Conservation (phyloP, 2,888 invertebrate genomes). For the Agrochola circellaris region DNA sequence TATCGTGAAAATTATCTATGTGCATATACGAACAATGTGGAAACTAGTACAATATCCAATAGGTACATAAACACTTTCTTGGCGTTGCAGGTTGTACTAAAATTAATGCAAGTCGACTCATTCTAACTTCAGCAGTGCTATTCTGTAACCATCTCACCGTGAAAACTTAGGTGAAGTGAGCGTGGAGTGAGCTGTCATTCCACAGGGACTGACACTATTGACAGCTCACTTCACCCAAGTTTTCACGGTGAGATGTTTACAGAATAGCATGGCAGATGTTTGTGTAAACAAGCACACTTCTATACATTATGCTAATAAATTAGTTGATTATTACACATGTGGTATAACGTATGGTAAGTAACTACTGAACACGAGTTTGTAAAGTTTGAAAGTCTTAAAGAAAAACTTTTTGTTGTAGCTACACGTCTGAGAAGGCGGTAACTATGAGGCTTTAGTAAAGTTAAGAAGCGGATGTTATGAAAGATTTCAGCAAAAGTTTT, state of each 20-base stretch:
- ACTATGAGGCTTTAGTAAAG: not conserved
- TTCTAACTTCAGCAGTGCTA: not conserved
- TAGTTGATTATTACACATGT: not conserved
- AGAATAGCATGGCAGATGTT: too few relatives aligned
- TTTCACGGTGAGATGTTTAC: too few relatives aligned
- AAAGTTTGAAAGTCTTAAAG: not conserved
- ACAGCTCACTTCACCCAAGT: too few relatives aligned
- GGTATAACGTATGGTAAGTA: too few relatives aligned
- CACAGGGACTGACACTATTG: too few relatives aligned
- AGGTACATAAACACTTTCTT: not conserved
- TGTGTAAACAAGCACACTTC: not conserved
- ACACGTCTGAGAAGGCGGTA: not conserved
- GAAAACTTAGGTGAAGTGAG: too few relatives aligned
- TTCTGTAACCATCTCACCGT: too few relatives aligned
- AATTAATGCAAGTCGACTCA: too few relatives aligned
- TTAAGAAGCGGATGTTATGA: not conserved
- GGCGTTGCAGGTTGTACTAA: not conserved
- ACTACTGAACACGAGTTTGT: not conserved
- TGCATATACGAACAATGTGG: too few relatives aligned
- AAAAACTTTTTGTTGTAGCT: not conserved
- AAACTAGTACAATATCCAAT: too few relatives aligned
- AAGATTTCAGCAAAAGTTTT: constrained; percentile 1
- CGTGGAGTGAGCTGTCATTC: too few relatives aligned
- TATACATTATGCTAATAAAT: not conserved
- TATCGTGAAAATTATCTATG: too few relatives aligned